phyloP scores from a whole-genome alignment of 2,888 invertebrate species.

The Lasioglossum leucozonium region DNA sequence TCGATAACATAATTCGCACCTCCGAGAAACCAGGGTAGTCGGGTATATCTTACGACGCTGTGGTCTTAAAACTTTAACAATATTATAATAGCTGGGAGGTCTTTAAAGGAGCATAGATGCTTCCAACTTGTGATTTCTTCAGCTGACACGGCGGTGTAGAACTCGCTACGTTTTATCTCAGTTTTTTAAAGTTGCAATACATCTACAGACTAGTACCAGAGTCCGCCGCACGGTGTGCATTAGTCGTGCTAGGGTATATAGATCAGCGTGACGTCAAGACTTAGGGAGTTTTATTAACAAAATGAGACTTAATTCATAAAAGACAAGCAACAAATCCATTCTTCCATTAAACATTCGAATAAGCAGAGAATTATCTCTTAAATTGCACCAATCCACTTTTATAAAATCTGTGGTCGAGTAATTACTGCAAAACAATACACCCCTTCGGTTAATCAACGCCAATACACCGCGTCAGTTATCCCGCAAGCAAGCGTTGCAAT shows the following conservation, averaged over 20 bases:
- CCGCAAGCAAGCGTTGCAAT: not conserved
- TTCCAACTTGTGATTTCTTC: too few species aligned
- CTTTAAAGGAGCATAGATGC: not conserved
- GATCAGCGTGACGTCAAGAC: too few species aligned
- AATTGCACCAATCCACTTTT: not conserved
- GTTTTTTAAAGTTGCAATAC: too few species aligned
- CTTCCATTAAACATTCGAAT: not conserved
- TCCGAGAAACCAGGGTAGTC: not conserved
- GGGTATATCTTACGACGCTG: not conserved
- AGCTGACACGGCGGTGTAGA: too few species aligned
- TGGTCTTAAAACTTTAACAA: not conserved
- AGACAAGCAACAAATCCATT: not conserved
- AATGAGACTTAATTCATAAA: not conserved
- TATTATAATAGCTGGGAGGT: not conserved
- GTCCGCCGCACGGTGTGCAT: not conserved
- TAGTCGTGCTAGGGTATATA: not conserved
- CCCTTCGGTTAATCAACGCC: not conserved
- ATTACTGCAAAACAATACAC: not conserved
- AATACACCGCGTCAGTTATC: not conserved
- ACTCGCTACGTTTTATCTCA: too few species aligned
- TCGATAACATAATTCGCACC: conserved; percentile 8
- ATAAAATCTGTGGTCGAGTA: not conserved
- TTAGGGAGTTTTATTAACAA: too few species aligned
- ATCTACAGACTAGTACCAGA: not conserved
- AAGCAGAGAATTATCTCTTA: too few species aligned